Base-by-base conservation (phyloP, 1,140 invertebrate species). In the Achroia grisella region DNA sequence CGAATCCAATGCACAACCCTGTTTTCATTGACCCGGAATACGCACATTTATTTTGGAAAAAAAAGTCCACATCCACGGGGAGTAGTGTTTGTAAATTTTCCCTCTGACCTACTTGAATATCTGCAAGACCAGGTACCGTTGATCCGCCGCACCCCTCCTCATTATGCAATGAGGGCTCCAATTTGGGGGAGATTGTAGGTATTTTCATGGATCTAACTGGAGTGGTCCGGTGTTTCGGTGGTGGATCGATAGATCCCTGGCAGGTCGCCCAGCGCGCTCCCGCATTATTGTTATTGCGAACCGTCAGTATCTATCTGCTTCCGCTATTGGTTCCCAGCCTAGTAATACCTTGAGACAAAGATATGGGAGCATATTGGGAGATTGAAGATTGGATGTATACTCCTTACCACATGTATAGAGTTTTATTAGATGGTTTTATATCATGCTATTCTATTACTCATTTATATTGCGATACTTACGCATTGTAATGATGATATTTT, bases 71-170 rank as follows among this genome's bases (percentile, higher is more conserved):
- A 74, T 68, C 70, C 63, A 49, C 61, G 17, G 48, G 47, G 64
- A 71, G 70, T 80, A 80, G 74, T 78, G 73, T 81, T 83, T 77
- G 75, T 81, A 83, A 76, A 81, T 83, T 80, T 81, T 83, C 75
- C 76, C 61, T 80, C 65, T 83, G 79, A 83, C 79, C 79, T 83
- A 83, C 72, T 83, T 83, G 79, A 56, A 63, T 53, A 67, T 71
- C 62, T 68, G 56, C 48, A 46, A 41, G 41, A 46, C 76, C 73
- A 72, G 52, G 50, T 47, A 45, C 51, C 12, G 34, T 48, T 61
- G 79, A 56, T 29, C 71, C 51, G 29, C 71, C 61, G 45, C 60
- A 48, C 43, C 58, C 54, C 65, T 59, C 55, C 49, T 43, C 42
- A 45, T 61, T 48, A 56, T 57, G 44, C 39, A 33, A 32, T 47